A percentile compares a stretch with the other conserved stretches of the same genome.
phyloP scores from a whole-genome alignment of 2,888 invertebrate species.

The Polylopha cassiicola region DNA sequence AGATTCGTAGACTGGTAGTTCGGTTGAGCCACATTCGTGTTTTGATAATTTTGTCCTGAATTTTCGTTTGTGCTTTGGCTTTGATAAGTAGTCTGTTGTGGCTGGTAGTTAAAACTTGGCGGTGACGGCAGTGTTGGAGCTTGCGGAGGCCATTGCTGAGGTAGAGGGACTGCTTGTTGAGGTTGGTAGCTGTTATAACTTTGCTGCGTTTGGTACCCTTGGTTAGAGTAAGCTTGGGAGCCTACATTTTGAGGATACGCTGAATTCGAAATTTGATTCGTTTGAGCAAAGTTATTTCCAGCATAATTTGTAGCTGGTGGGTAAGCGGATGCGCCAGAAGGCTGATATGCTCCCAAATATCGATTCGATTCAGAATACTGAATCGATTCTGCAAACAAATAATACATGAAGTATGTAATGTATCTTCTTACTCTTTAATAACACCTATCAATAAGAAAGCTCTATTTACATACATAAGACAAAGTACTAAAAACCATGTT shows the following conservation, averaged over 20 bases:
- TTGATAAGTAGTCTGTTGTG: background rate
- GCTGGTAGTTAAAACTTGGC: no score
- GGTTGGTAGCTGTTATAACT: slow-evolving; percentile 8
- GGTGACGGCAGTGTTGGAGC: background rate
- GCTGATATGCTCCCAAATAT: slow-evolving; percentile 11
- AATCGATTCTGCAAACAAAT: slow-evolving; percentile 17
- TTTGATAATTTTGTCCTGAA: background rate
- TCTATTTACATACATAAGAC: no score
- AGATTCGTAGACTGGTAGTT: slow-evolving; percentile 1
- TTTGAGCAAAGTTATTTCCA: slow-evolving; percentile 4
- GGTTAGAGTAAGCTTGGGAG: background rate
- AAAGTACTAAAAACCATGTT: no score
- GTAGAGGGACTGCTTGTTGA: background rate
- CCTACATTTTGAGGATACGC: slow-evolving; percentile 5
- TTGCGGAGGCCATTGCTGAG: slow-evolving; percentile 4
- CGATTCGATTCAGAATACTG: slow-evolving; percentile 9
- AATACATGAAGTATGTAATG: no score
- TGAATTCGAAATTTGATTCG: slow-evolving; percentile 2
- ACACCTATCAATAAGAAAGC: no score
- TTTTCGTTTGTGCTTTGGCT: background rate
- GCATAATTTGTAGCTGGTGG: slow-evolving; percentile 2
- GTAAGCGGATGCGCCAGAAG: slow-evolving; percentile 5
- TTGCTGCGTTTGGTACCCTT: slow-evolving; percentile 6
- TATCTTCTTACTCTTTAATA: no score
- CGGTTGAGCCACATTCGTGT: no score